phyloP scores from a whole-genome alignment of 1,140 invertebrate genomes.

The Ruditapes philippinarum region DNA sequence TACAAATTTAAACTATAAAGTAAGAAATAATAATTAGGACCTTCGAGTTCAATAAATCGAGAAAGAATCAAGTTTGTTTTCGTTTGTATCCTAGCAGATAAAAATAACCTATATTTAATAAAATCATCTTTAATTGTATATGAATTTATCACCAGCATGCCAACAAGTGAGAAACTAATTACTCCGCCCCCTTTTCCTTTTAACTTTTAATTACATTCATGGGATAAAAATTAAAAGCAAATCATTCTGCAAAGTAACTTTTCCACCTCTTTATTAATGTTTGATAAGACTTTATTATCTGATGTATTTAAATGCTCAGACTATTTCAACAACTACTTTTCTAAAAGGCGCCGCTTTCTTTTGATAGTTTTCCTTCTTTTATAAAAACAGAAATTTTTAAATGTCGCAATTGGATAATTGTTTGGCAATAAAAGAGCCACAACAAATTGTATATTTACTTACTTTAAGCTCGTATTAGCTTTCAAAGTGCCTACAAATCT shows the following conservation, averaged over 20 bases:
- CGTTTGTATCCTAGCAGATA: no score
- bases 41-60: no score
- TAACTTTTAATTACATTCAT: background rate
- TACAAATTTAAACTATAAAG: no score
- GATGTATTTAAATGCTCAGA: background rate
- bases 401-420: slow-evolving; percentile 41
- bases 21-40: no score
- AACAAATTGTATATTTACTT: slow-evolving; percentile 55
- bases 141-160: no score
- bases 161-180: no score
- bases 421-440: slow-evolving; percentile 13
- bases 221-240: slow-evolving; percentile 5
- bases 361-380: slow-evolving; percentile 12
- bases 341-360: slow-evolving; percentile 35
- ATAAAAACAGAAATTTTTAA: slow-evolving; percentile 14
- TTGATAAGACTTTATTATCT: slow-evolving; percentile 18
- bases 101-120: no score
- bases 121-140: no score
- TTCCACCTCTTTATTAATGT: background rate
- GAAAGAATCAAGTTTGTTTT: no score
- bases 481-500: slow-evolving; percentile 58
- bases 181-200: background rate
- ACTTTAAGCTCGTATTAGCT: slow-evolving; percentile 50
- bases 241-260: background rate
- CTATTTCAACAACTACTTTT: slow-evolving; percentile 8